phyloP scores from a whole-genome alignment of 2,113 vertebrate species.

The Myrmecobius fasciatus region DNA sequence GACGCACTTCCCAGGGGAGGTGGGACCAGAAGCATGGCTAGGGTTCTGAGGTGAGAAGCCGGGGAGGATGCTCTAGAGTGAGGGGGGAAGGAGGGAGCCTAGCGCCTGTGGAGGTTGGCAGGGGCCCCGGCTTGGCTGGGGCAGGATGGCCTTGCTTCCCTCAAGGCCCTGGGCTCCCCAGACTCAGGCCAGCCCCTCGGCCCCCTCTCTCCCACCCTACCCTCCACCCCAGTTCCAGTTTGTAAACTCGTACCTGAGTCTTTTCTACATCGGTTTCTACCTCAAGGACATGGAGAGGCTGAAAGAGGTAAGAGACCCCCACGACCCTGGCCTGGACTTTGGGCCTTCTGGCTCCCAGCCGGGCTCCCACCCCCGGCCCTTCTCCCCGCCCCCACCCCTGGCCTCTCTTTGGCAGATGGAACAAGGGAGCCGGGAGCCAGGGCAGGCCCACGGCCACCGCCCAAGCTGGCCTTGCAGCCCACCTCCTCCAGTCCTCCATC shows the following conservation, averaged over 20 bases:
- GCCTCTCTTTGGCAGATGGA: background rate
- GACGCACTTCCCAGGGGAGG: background rate
- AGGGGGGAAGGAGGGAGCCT: background rate
- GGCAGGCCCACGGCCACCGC: background rate
- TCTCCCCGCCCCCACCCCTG: background rate
- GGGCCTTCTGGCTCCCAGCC: background rate
- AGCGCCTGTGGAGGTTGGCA: background rate
- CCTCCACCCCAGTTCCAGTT: slow-evolving; percentile 93
- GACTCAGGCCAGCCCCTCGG: background rate
- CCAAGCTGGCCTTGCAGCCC: background rate
- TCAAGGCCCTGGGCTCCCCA: background rate
- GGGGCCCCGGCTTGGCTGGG: background rate
- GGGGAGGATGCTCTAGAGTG: background rate
- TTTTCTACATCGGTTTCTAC: slow-evolving; percentile 99
- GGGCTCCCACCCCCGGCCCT: background rate
- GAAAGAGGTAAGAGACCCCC: slow-evolving; percentile 91
- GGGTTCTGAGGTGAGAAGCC: background rate
- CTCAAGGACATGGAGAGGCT: slow-evolving; percentile 99
- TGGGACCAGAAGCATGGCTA: background rate
- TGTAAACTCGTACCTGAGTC: slow-evolving; percentile 99
- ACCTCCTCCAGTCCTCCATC: background rate
- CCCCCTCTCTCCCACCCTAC: background rate
- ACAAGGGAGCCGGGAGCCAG: background rate
- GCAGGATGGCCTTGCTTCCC: background rate
- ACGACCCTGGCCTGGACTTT: background rate